Base-by-base conservation (phyloP, 2,797 vertebrate genomes). In the Microtus californicus region DNA sequence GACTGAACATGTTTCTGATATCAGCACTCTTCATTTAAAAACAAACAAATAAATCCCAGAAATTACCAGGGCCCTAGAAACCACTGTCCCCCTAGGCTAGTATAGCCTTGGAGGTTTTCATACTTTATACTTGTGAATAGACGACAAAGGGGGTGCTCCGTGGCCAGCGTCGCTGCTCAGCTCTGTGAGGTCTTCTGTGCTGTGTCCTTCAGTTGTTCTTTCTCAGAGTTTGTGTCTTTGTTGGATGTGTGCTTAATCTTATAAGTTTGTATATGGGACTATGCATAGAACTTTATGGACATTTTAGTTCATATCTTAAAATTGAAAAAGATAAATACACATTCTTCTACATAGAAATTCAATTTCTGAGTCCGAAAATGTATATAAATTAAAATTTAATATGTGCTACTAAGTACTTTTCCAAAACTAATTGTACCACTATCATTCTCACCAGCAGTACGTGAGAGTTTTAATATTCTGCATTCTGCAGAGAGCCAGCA, bases 151-250 rank as follows among this genome's bases (percentile, higher is more conserved):
- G 6, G n/a, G 9, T 73, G 3, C n/a, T 71, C 31, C 19, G 78
- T 91, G 78, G 21, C 80, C 5, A 80, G 67, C 40, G 45, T 59
- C 21, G 14, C 74, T 69, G 37, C 6, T 88, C 19, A 67, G 10
- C 77, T 65, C 86, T 81, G n/a, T 93, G 77, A n/a, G 12, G 11
- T 78, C 25, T 81, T 88, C 78, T 43, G 17, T 86, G n/a, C 69
- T 86, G n/a, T 94, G 78, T 88, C 77, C 27, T 89, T 45, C 96
- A 78, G 67, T 63, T 54, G 7, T 78, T 74, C 37, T 95, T 96
- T 90, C 31, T 95, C 54, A 34, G 15, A 93, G 65, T 61, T 91
- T 63, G 3, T 87, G 83, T 25, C 43, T 83, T 82, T 91, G 23
- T 10, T 45, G 14, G 67, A 48, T 59, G 74, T 37, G 17, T 73